Conservation (phyloP, 2,797 vertebrate genomes). For the Argyrosomus regius region DNA sequence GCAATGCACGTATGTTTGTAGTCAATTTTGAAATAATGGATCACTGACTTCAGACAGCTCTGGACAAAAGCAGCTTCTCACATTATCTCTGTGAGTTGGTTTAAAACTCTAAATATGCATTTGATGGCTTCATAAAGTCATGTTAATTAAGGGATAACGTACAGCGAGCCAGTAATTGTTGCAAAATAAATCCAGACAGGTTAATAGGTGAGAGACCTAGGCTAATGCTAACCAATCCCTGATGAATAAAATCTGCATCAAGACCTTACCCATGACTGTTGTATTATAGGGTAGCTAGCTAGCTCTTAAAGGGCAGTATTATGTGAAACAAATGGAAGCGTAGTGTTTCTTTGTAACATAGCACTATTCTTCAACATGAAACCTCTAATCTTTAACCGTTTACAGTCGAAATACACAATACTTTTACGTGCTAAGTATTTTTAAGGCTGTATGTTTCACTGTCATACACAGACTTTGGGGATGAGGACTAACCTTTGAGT, state of each 20-base stretch:
- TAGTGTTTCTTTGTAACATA: background rate
- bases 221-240: background rate
- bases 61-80: background rate
- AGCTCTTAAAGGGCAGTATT: background rate
- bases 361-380: background rate
- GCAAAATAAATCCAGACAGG: too few species aligned
- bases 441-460: background rate
- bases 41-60: background rate
- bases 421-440: conserved; percentile 5
- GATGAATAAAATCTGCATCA: background rate
- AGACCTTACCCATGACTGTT: background rate
- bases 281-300: background rate
- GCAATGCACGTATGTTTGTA: background rate
- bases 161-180: too few species aligned
- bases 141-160: background rate
- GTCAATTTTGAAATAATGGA: background rate
- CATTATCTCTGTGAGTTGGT: background rate
- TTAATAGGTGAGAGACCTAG: too few species aligned
- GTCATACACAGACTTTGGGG: background rate
- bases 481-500: background rate
- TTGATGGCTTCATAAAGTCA: background rate
- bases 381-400: background rate
- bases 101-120: background rate
- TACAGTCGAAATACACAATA: background rate
- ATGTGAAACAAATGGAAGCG: background rate